Evolutionary conservation across 2,113 vertebrate genomes (phyloP), one percentile per base, ranked within the genome.

Genomic region (Megaceryle maxima): DNA sequence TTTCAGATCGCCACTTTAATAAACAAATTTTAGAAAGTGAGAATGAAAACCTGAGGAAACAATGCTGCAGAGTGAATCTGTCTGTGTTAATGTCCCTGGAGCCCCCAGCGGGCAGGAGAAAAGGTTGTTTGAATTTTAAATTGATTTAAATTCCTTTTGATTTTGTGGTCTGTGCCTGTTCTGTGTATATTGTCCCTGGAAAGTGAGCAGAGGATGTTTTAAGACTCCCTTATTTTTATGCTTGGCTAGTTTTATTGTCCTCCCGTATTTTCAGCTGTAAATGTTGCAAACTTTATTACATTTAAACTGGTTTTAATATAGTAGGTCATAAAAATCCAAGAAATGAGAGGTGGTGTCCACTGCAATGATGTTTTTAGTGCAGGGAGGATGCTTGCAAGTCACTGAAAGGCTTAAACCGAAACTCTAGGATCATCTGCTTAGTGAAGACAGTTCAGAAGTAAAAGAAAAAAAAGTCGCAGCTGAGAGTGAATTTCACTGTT

Each of bases 291-390:
- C 90, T 97, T 97, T 98, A 97, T 97, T 97, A 75, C 85, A 46
- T 93, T 97, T 96, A 97, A 98, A 83, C 92, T 90, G 48, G 76
- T 97, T 97, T 97, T 98, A 97, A 97, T 94, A 83, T 35, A 90
- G 88, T 60, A 46, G 79, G 77, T 79, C 77, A 80, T 98, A 96
- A 97, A 97, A 96, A 88, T 82, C 53, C 41, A 83, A 92, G 95
- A 84, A 92, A 90, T 0, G 2, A 85, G 84, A 83, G 53, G 60
- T 35, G 13, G 50, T 70, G 79, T 83, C 92, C 88, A 80, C 70
- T 86, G 90, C n/a, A 78, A 81, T 86, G 68, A 72, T 89, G 84
- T 80, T 84, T 81, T 78, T 57, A 88, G 77, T 56, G 70, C 31
- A 17, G 39, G 64, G 53, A 75, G 48, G 39, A 37, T 84, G 43